Evolutionary conservation across 2,797 vertebrate genomes (phyloP).

Genomic region (Fundulus diaphanus): DNA sequence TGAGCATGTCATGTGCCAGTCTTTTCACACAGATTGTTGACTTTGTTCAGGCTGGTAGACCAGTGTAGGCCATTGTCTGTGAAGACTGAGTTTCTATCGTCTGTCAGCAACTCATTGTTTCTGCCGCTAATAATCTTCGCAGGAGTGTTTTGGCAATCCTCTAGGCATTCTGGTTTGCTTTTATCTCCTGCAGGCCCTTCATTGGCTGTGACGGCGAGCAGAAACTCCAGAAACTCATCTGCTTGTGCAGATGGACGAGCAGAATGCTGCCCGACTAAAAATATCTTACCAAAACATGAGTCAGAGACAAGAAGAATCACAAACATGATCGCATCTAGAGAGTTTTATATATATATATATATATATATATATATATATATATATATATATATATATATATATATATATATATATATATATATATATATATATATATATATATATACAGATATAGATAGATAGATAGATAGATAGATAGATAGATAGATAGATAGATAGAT

Average conservation of each 20-base stretch:
- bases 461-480: no score
- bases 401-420: no score
- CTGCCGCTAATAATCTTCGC: conserved; percentile 61
- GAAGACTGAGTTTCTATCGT: conserved; percentile 64
- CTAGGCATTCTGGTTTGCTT: conserved; percentile 58
- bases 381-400: no score
- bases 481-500: no score
- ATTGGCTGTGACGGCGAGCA: conserved; percentile 42
- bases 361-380: no score
- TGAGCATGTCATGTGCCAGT: conserved; percentile 58
- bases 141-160: conserved; percentile 41
- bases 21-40: conserved; percentile 63
- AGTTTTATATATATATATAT: background rate
- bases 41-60: conserved; percentile 61
- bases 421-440: no score
- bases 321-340: conserved; percentile 20
- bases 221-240: conserved; percentile 45
- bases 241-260: conserved; percentile 66
- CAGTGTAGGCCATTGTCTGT: conserved; percentile 66
- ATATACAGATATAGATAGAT: no score
- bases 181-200: conserved; percentile 57
- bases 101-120: conserved; percentile 63
- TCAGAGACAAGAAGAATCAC: conserved; percentile 37
- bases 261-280: conserved; percentile 56
- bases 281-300: conserved; percentile 58